These are phyloP conservation scores for Metellina segmentata DNA, from an alignment of 2,888 invertebrate genomes.

Conservation along the genomic window DNA sequence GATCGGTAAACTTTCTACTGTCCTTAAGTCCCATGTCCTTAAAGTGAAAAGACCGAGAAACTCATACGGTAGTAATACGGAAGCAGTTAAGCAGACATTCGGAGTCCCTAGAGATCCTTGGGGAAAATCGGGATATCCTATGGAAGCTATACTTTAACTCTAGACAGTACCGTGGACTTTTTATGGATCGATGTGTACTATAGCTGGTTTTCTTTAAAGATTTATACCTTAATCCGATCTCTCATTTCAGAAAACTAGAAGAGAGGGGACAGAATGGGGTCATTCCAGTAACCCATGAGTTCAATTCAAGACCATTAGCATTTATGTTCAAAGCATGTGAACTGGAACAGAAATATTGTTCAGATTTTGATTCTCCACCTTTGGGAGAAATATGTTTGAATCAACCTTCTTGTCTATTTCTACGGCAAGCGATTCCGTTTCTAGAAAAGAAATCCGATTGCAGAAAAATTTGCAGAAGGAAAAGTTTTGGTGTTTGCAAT, in stretches of 20 bases:
- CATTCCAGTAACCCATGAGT: neutral
- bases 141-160: too few relatives aligned
- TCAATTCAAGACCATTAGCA: neutral
- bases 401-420: constrained; percentile 11
- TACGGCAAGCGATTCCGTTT: neutral
- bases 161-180: too few relatives aligned
- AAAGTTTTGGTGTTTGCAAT: too few relatives aligned
- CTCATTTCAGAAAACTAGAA: neutral
- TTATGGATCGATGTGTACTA: too few relatives aligned
- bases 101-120: too few relatives aligned
- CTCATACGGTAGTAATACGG: too few relatives aligned
- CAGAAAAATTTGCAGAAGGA: neutral
- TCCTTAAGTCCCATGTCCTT: too few relatives aligned
- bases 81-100: too few relatives aligned
- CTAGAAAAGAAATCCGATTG: neutral
- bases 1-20: too few relatives aligned
- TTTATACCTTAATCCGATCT: neutral
- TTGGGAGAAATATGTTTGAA: neutral
- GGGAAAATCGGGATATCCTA: too few relatives aligned
- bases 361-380: neutral
- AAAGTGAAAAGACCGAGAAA: too few relatives aligned
- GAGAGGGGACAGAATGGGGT: neutral
- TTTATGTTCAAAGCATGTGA: neutral
- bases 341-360: constrained; percentile 8
- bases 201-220: too few relatives aligned